phyloP scores from a whole-genome alignment of 2,113 vertebrate species.

The Sturnira hondurensis region DNA sequence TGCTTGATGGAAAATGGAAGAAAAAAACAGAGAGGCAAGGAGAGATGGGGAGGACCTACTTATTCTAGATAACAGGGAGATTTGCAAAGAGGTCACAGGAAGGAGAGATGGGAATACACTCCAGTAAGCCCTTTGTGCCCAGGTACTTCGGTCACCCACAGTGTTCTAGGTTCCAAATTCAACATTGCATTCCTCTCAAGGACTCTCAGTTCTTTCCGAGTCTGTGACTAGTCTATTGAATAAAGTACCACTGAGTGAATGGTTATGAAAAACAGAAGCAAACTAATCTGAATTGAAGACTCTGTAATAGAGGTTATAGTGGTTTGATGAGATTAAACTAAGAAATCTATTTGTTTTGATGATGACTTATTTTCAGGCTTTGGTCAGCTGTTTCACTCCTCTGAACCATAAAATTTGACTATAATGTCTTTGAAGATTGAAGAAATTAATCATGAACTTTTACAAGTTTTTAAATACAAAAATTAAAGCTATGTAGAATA shows the following conservation, averaged over 20 bases:
- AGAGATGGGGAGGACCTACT: background rate
- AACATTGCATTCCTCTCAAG: background rate
- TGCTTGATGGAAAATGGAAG: background rate
- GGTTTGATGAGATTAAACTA: background rate
- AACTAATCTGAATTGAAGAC: background rate
- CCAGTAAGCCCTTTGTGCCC: too few species aligned
- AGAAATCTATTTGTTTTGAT: background rate
- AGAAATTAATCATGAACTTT: background rate
- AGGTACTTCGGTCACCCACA: background rate
- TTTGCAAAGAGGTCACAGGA: background rate
- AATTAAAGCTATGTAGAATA: background rate
- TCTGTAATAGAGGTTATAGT: background rate
- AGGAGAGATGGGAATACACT: background rate
- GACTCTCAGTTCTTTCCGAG: fast-evolving
- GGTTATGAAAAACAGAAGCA: background rate
- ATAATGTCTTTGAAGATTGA: background rate
- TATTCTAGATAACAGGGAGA: background rate
- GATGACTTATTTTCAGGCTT: background rate
- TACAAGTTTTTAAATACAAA: background rate
- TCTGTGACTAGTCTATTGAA: background rate
- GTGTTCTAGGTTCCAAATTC: background rate
- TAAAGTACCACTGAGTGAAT: background rate
- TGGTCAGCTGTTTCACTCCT: background rate
- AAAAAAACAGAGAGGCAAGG: too few species aligned
- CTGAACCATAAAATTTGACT: background rate